Base-by-base conservation (phyloP, 2,888 invertebrate species). In the Melanotus villosus region DNA sequence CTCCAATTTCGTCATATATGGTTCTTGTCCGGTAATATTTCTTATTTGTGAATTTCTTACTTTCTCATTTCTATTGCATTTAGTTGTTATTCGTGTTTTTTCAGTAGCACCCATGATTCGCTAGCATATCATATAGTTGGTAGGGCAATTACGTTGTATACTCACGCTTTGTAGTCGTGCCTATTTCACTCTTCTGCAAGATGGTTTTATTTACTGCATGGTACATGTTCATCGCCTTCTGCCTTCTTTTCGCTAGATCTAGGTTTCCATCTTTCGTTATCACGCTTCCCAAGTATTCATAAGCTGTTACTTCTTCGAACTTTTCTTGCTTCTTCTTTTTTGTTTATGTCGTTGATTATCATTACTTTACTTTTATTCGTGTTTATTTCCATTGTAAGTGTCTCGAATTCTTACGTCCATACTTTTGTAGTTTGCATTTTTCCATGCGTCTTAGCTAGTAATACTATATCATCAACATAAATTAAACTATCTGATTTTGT, bases 81-180 rank as follows among this genome's bases (percentile, higher is more conserved):
- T 16, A 14, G 16, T 43, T n/a, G 16, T 43, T 12, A 5, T 6
- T n/a, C n/a, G n/a, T 43, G 18, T 43, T 21, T 47, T 10, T 47
- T 47, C 3, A 47, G 14, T 47, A 10, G 47, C 12, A 47, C 9
- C 47, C n/a, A 47, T 47, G 47, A 47, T 19, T 47, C 9, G n/a
- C 21, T 47, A 1, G 47, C 21, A 12, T 47, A 47, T 47, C 2
- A 14, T n/a, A 47, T 47, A 19, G 21, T 21, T 43, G 43, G 10
- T 16, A 43, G 4, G 6, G 43, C 43, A 12, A 43, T 10, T 43
- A 16, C 43, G 16, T 43, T 43, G 16, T 43, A 43, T 18, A 43
- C 43, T n/a, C 43, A 1, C 16, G 16, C 16, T n/a, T n/a, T n/a
- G n/a, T n/a, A n/a, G n/a, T n/a, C n/a, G 6, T 43, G 2, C 2